phyloP scores from a whole-genome alignment of 2,113 vertebrate species.

The cat (Felis catus) region F.catus_Fca126_mat1.0 CM031416.1:75290501-75291000 shows the following conservation, averaged over 20 bases:
- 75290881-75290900: background rate
- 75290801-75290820: too few species aligned
- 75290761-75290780: too few species aligned
- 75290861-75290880: background rate
- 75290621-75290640: too few species aligned
- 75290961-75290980: too few species aligned
- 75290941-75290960: fast-evolving
- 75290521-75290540: background rate
- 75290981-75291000: background rate
- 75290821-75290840: background rate
- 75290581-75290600: background rate
- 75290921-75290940: background rate
- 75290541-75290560: background rate
- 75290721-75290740: too few species aligned
- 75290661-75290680: too few species aligned
- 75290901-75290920: background rate
- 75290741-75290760: too few species aligned
- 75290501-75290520: background rate
- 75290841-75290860: background rate
- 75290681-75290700: too few species aligned
- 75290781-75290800: too few species aligned
- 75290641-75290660: too few species aligned
- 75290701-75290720: too few species aligned
- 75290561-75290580: background rate
- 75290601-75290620: background rate